Base-by-base conservation (phyloP, 2,113 vertebrate species). In the Narcine bancroftii region DNA sequence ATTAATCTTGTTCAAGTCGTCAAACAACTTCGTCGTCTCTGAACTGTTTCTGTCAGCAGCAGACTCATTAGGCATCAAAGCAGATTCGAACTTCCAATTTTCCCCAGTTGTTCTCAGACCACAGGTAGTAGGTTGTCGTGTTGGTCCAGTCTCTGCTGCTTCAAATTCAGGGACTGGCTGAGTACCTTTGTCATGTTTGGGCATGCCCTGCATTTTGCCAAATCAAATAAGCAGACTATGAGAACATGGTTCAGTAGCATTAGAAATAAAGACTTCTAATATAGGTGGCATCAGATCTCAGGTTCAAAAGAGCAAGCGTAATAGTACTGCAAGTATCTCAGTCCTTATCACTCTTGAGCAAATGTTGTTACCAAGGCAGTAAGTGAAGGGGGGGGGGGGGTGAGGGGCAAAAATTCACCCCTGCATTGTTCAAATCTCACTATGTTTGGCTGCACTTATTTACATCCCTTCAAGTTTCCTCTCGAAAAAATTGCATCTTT, bases 31-130 rank as follows among this genome's bases (percentile, higher is more conserved):
- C 85, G 91, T 10, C 53, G 50, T 45, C 26, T 93, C 81, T 36
- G 19, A 87, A 39, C 15, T 60, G 53, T 83, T 75, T 65, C 89
- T 53, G 66, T 93, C 93, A n/a, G 93, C 94, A 83, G 76, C 56
- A 83, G 79, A 36, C 63, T 60, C 63, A 33, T 11, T 33, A 26
- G 65, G 36, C 3, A 13, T 21, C 21, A 60, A 42, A 42, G 65
- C 39, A 47, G 42, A 39, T 69, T 42, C 10, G 21, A 91, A 26
- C 26, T 69, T 65, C 63, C 13, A 13, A 15, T 66, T 66, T 69
- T 45, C 26, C 65, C 47, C 89, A 91, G 89, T 42, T 33, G 42
- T 33, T 47, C 39, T 24, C 10, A 24, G 85, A 56, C 2, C 53
- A 26, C 39, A 19, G 85, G 63, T 9, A 11, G 63, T 15, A 15